Base-by-base conservation (phyloP, 64 coral and sea anemone genomes). In the Montipora foliosa region DNA sequence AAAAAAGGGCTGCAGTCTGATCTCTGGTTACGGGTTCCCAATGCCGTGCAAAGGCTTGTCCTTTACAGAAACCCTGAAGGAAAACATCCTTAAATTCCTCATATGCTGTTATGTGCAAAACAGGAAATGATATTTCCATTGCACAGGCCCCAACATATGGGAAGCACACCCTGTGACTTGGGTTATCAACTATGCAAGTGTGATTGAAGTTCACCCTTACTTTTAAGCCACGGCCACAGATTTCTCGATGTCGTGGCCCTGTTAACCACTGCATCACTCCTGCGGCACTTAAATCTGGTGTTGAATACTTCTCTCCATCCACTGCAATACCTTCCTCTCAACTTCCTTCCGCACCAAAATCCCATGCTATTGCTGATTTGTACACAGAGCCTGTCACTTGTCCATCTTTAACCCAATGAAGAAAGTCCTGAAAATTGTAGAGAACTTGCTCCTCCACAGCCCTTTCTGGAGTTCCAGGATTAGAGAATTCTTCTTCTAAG, bases 231-330 rank as follows among this genome's bases (percentile, higher is more conserved):
- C 20, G 6, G 0, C 87, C 93, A 86, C 53, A 58, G 6, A 93
- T 19, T 53, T 82, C 47, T 81, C 88, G 9, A 67, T 95, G 93
- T 67, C 71, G 82, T 73, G 78, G 74, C 0, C 88, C 73, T 51
- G 80, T 95, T 12, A 95, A 17, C 93, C 88, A 94, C 22, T 71
- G 78, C 87, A 94, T 94, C 20, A 84, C 79, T 29, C 93, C 93
- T 90, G 87, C 68, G 29, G 87, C 51, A 86, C 25, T 78, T 44
- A 90, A 48, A 19, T 95, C 93, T 57, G 93, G 45, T 85, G 87
- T 79, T 1, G 44, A 48, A 95, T 79, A 95, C 4, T 80, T 49
- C 10, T 79, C 60, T 74, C 22, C 55, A 62, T 75, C 79, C 84
- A 29, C 29, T 29, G 29, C 29, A 29, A 29, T 29, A 29, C 29